A percentile compares a stretch with the other conserved stretches of the same genome.
Conservation (phyloP, 2,888 invertebrate species). For the Crossocerus cetratus region DNA sequence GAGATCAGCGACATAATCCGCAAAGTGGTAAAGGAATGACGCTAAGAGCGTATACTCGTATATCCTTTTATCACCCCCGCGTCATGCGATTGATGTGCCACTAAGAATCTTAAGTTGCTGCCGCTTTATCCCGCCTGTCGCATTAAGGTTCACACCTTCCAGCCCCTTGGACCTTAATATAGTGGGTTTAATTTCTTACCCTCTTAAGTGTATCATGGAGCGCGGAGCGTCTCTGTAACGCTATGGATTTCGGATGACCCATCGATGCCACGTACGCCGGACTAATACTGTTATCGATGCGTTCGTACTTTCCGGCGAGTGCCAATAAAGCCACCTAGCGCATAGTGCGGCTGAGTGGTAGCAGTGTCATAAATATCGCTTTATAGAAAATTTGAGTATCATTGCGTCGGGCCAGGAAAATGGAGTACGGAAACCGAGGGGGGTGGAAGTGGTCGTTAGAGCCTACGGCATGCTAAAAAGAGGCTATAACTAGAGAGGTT, state of each 20-base stretch:
- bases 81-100: slow-evolving; percentile 57
- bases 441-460: too few relatives aligned
- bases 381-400: too few relatives aligned
- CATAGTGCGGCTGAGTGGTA: too few relatives aligned
- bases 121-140: slow-evolving; percentile 48
- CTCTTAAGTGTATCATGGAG: slow-evolving; percentile 14
- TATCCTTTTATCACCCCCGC: slow-evolving; percentile 54
- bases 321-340: neutral
- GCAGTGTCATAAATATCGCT: too few relatives aligned
- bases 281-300: neutral
- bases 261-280: neutral
- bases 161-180: slow-evolving; percentile 30
- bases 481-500: neutral
- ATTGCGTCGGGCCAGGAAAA: too few relatives aligned
- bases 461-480: neutral
- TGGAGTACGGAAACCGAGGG: too few relatives aligned
- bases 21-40: slow-evolving; percentile 45
- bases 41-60: slow-evolving; percentile 58
- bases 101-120: slow-evolving; percentile 55
- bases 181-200: slow-evolving; percentile 44
- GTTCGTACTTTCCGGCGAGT: slow-evolving; percentile 3
- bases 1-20: slow-evolving; percentile 35
- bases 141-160: slow-evolving; percentile 29
- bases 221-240: slow-evolving; percentile 19
- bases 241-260: neutral